These are phyloP conservation scores for Spea multiplicata DNA, from an alignment of 2,113 vertebrate genomes.

Conservation along the genomic window DNA sequence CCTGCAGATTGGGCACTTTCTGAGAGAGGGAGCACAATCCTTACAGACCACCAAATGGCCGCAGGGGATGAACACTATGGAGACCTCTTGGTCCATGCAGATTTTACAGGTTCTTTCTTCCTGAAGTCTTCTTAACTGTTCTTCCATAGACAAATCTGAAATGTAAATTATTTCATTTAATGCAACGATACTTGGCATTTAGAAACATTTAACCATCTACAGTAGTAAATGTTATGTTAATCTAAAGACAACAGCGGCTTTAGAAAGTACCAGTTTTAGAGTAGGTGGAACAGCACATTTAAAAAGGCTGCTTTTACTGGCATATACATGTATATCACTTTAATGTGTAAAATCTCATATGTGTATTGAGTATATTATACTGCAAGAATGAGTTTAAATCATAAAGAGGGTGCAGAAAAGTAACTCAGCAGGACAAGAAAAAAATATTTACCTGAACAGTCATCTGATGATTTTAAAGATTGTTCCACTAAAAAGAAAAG, in stretches of 20 bases:
- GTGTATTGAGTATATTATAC: too few relatives aligned
- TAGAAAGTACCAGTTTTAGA: neutral
- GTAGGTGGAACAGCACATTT: neutral
- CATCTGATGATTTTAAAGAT: constrained; percentile 87
- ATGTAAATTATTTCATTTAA: constrained; percentile 15
- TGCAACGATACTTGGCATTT: neutral
- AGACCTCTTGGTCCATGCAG: constrained; percentile 84
- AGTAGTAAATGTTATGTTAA: too few relatives aligned
- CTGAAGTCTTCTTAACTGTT: constrained; percentile 75
- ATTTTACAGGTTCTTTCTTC: constrained; percentile 83
- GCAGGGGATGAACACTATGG: constrained; percentile 80
- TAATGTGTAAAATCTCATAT: too few relatives aligned
- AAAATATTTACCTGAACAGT: constrained; percentile 82
- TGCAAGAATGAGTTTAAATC: too few relatives aligned
- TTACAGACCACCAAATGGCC: constrained; percentile 82
- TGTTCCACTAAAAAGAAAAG: constrained; percentile 80
- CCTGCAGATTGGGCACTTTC: constrained; percentile 81
- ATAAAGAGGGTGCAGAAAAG: too few relatives aligned
- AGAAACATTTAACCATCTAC: too few relatives aligned
- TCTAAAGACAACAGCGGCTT: neutral
- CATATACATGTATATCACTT: too few relatives aligned
- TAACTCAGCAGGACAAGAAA: neutral
- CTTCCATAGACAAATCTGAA: constrained; percentile 75
- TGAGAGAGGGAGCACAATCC: constrained; percentile 76
- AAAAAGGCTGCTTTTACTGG: neutral